phyloP scores from a whole-genome alignment of 2,113 vertebrate genomes.

The Cervus canadensis region DNA sequence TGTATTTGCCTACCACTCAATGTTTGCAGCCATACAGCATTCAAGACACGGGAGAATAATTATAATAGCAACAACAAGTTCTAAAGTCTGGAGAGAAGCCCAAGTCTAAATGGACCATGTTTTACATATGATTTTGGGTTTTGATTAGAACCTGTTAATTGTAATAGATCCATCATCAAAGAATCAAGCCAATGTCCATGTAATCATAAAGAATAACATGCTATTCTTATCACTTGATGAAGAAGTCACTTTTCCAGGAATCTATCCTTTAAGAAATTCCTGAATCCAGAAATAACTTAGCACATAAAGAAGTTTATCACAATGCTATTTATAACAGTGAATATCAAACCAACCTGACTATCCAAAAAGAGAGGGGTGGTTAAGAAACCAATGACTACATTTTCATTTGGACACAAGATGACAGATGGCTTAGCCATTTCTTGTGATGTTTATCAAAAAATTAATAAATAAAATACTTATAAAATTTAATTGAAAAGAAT shows the following conservation, averaged over 20 bases:
- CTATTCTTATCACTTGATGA: neutral
- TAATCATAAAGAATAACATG: neutral
- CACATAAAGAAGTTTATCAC: neutral
- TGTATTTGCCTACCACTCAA: neutral
- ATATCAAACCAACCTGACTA: neutral
- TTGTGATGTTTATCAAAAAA: neutral
- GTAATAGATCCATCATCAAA: neutral
- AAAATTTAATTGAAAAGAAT: neutral
- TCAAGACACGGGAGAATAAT: neutral
- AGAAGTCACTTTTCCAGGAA: neutral
- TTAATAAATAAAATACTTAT: neutral
- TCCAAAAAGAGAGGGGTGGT: neutral
- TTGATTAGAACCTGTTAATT: neutral
- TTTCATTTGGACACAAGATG: neutral
- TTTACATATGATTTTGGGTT: neutral
- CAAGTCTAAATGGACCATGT: neutral
- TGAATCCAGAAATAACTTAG: slow-evolving; percentile 19
- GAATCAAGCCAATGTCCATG: neutral
- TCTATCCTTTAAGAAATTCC: neutral
- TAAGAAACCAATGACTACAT: neutral
- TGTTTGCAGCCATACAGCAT: neutral
- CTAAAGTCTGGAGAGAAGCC: neutral
- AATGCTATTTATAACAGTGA: neutral
- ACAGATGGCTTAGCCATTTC: neutral
- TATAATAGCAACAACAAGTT: neutral